phyloP scores from a whole-genome alignment of 35 echinoderm and acorn worm genomes.

The Nesometra sesokonis region DNA sequence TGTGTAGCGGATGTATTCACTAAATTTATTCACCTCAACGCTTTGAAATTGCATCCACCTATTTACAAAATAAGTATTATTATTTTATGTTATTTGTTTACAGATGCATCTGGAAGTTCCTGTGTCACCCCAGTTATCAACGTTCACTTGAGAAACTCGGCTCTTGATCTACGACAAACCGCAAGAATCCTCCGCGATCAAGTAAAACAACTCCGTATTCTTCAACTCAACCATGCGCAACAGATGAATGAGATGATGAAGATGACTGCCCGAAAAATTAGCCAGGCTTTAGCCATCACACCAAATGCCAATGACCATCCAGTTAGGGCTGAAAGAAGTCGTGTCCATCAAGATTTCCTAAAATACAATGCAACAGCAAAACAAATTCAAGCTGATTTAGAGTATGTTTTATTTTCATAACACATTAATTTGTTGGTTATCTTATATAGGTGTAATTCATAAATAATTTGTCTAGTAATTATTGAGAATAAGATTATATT shows the following conservation, averaged over 20 bases:
- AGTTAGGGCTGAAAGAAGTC: conserved; percentile 49
- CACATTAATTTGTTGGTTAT: too few species aligned
- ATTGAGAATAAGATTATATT: too few species aligned
- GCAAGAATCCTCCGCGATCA: conserved; percentile 56
- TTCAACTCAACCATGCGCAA: conserved; percentile 66
- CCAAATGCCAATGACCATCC: conserved; percentile 69
- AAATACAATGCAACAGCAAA: conserved; percentile 48
- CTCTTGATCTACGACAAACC: conserved; percentile 27
- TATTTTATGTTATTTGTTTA: too few species aligned
- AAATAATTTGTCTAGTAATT: too few species aligned
- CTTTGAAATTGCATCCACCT: too few species aligned
- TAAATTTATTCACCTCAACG: too few species aligned
- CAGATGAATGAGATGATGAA: conserved; percentile 75
- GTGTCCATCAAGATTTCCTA: conserved; percentile 46
- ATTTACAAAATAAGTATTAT: too few species aligned
- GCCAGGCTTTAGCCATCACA: conserved; percentile 43
- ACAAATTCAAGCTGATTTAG: conserved; percentile 54
- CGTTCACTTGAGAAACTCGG: background rate
- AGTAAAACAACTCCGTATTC: conserved; percentile 49
- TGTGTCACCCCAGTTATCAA: background rate
- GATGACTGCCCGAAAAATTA: conserved; percentile 45
- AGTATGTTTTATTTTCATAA: conserved; percentile 17
- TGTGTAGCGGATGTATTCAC: too few species aligned
- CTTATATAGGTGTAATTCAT: too few species aligned
- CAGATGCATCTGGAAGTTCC: background rate